Conservation (phyloP, 2,888 invertebrate genomes). For the Rhyacophila evoluta region DNA sequence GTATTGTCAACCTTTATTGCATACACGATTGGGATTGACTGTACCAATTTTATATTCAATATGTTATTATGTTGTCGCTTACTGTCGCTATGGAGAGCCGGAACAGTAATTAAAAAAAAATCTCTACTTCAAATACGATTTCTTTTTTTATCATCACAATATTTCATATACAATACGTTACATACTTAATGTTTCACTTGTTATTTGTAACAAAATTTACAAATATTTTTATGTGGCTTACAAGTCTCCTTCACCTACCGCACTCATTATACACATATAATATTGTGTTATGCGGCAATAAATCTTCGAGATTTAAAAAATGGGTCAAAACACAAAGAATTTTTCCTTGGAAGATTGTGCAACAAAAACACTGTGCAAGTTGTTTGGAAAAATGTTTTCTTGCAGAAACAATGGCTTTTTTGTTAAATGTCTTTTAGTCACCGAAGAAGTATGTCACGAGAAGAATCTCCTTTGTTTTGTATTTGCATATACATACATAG, state of each 20-base stretch:
- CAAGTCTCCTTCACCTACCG: background rate
- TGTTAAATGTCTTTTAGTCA: conserved; percentile 9
- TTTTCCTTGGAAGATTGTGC: background rate
- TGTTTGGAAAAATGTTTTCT: conserved; percentile 22
- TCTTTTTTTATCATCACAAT: too few species aligned
- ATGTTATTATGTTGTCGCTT: too few species aligned
- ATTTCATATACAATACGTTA: too few species aligned
- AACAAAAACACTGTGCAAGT: conserved; percentile 13
- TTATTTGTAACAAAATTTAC: too few species aligned
- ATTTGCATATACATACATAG: background rate
- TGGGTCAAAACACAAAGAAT: conserved; percentile 17
- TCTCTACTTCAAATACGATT: too few species aligned
- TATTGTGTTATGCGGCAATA: background rate
- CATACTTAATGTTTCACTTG: too few species aligned
- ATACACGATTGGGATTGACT: too few species aligned
- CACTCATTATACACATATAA: background rate
- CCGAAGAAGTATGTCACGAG: background rate
- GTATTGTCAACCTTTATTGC: too few species aligned
- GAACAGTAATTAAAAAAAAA: too few species aligned
- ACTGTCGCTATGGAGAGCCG: too few species aligned
- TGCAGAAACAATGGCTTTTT: background rate
- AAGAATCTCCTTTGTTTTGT: background rate
- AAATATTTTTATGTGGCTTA: background rate
- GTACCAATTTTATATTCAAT: too few species aligned
- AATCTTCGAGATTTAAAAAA: conserved; percentile 22